Evolutionary conservation across 2,113 vertebrate species (phyloP), one percentile per base, ranked within the genome.

Genomic region (Amblyopsis rosae): DNA sequence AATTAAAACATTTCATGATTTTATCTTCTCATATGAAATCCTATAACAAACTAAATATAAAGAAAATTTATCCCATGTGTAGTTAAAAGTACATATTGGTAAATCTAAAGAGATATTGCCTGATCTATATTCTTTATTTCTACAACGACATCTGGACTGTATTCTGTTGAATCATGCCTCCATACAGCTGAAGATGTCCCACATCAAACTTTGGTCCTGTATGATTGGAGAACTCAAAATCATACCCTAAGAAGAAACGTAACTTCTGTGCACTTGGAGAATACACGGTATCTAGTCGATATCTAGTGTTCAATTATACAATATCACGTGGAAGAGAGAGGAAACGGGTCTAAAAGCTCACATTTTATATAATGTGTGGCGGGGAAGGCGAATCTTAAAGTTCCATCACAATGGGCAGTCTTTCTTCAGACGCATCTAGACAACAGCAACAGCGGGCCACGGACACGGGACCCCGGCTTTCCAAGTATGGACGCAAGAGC

Each of bases 281-380:
- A 68, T 68, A 59, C 46, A 4, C 51, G 12, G 60, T 56, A 69
- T 69, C 58, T 55, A 77, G 65, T 67, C 41, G 46, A 67, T 80
- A 73, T 81, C 66, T 74, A 78, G 72, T 65, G 73, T 67, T 88
- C 75, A 90, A 88, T 90, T 89, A 83, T 80, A 83, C 86, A 80
- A 87, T 76, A 93, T 94, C 94, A 95, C 92, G 91, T 94, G 89
- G 71, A 88, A 93, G 80, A 87, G 87, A 90, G 74, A 73, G 77
- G 69, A 88, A 82, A 74, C 69, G 58, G 84, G 70, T 92, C 95
- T 94, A 89, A 94, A 94, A 93, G 91, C 91, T 89, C 88, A 76
- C 84, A 85, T 65, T 89, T 90, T 81, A 78, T 82, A 80, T 88
- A 54, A 77, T 81, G 70, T 72, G 50, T 63, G 82, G 77, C 65